Base-by-base conservation (phyloP, 2,888 invertebrate species). In the Tubulanus polymorphus region DNA sequence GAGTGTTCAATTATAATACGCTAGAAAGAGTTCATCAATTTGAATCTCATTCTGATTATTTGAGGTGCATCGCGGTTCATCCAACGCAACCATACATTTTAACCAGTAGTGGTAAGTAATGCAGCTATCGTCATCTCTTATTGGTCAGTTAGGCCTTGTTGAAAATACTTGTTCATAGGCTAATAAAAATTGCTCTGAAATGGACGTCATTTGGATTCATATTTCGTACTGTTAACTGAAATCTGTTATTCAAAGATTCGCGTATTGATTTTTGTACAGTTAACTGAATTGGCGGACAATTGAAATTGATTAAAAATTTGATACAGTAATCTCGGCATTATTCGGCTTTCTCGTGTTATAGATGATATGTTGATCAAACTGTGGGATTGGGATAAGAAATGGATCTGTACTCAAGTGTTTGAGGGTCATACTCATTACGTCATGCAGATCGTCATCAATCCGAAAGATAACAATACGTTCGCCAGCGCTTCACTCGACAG, bases 341-440 rank as follows among this genome's bases (percentile, higher is more conserved):
- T n/a, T n/a, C n/a, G n/a, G n/a, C n/a, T n/a, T n/a, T n/a, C n/a
- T n/a, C 20, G 2, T 48, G 61, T 80, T 81, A 55, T 79, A 92
- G 97, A 99, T 84, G 99, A 99, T 75, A 91, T 99, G 89, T 82
- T 93, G 54, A 94, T 99, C 62, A 99, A 99, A 79, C 80, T 99
- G 57, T 99, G 99, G 99, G 99, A 99, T 79, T 99, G 99, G 99
- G 99, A 99, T 53, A 95, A 96, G 76, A 86, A 91, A 71, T 99
- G 97, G 97, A 85, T 90, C 0, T 93, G 95, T 71, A 96, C 97
- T 75, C 96, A 99, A 78, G 91, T 95, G 15, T 99, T 99, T 76
- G 99, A 99, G 76, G 97, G 97, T 0, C 99, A 99, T 82, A 92
- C 94, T 0, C 99, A 99, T 80, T 99, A 99, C 75, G 95, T 99